Evolutionary conservation across 2,888 invertebrate genomes (phyloP).

Genomic region (Diplazon laetatorius): DNA sequence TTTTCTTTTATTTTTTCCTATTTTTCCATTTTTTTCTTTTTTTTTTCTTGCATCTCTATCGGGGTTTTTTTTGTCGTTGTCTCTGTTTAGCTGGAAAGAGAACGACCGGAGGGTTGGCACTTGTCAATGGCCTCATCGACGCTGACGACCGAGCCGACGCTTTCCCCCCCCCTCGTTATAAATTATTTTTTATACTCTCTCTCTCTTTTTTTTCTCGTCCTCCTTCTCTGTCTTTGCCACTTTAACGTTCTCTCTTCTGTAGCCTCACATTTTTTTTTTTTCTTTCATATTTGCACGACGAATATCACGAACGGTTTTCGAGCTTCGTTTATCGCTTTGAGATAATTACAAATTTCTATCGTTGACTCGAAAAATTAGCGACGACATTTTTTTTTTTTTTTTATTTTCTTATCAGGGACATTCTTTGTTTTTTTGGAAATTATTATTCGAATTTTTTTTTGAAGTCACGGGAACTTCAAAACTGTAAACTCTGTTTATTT

Average conservation of each 20-base stretch:
- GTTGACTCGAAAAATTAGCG: neutral
- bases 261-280: too few species aligned
- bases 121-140: constrained; percentile 50
- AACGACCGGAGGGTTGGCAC: constrained; percentile 55
- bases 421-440: too few species aligned
- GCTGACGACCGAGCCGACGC: constrained; percentile 50
- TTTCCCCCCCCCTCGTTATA: constrained; percentile 44
- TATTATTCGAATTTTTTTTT: too few species aligned
- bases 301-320: constrained; percentile 64
- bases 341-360: too few species aligned
- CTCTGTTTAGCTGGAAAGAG: constrained; percentile 43
- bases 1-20: constrained; percentile 5
- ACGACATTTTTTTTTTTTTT: neutral
- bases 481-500: too few species aligned
- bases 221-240: constrained; percentile 17
- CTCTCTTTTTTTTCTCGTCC: neutral
- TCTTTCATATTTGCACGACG: constrained; percentile 54
- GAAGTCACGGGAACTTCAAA: too few species aligned
- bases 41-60: neutral
- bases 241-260: constrained; percentile 7
- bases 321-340: constrained; percentile 39
- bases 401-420: too few species aligned
- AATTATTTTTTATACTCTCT: constrained; percentile 24
- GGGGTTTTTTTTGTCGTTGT: neutral
- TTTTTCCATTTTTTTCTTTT: neutral